These are phyloP conservation scores for Eristalis tenax DNA, from an alignment of 2,888 invertebrate species.

Conservation along the genomic window DNA sequence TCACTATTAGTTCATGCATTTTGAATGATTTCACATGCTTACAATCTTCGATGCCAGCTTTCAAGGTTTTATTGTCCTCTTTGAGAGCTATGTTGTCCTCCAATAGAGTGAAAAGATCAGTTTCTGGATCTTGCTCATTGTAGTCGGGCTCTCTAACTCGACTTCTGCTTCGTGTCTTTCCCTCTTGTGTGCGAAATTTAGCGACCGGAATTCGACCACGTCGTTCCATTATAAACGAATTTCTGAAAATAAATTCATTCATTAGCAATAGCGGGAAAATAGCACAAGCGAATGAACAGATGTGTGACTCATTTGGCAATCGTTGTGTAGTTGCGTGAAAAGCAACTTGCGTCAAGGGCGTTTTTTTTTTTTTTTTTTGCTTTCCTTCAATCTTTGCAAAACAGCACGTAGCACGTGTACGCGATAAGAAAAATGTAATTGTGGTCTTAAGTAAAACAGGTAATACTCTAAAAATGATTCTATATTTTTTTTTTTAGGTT, in stretches of 20 bases:
- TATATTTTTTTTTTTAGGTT: background rate
- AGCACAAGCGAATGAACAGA: background rate
- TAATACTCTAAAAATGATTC: background rate
- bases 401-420: background rate
- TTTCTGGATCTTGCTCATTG: constrained; percentile 80
- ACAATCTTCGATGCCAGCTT: constrained; percentile 79
- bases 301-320: background rate
- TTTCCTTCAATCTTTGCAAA: background rate
- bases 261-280: background rate
- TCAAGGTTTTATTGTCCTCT: constrained; percentile 80
- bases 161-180: constrained; percentile 80
- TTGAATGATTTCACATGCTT: constrained; percentile 64
- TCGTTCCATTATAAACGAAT: constrained; percentile 76
- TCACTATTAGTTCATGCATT: background rate
- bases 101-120: constrained; percentile 79
- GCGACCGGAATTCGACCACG: constrained; percentile 80
- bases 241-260: constrained; percentile 6
- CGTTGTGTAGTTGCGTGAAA: background rate
- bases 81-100: constrained; percentile 81
- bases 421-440: background rate
- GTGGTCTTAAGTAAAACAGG: background rate
- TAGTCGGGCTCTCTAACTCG: constrained; percentile 80
- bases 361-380: background rate
- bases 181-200: constrained; percentile 80
- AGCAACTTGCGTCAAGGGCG: background rate